Percentiles rank a stretch among this genome's conserved stretches.
Conservation (phyloP, 2,888 invertebrate genomes). For the Drosophila hamatofila region DNA sequence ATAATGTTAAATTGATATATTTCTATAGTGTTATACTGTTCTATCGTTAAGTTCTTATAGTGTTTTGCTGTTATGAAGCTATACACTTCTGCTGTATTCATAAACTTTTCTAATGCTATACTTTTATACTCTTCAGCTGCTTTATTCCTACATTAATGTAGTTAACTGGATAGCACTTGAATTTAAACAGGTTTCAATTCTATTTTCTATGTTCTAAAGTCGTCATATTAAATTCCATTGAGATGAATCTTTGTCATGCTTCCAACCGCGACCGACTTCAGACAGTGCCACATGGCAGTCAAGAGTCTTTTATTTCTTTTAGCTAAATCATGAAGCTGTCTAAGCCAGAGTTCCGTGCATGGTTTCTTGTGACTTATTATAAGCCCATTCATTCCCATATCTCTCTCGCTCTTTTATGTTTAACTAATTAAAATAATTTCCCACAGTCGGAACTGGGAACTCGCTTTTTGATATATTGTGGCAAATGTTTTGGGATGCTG, state of each 20-base stretch:
- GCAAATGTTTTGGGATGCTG: slow-evolving; percentile 55
- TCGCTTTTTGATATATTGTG: slow-evolving; percentile 60
- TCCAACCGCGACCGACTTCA: not conserved
- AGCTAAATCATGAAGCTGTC: slow-evolving; percentile 9
- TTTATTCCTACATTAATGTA: too few species aligned
- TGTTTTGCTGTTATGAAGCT: not conserved
- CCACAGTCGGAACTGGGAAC: slow-evolving; percentile 49
- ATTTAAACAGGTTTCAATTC: not conserved
- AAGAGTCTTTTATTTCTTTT: slow-evolving; percentile 3
- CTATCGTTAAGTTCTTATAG: not conserved
- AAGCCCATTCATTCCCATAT: slow-evolving; percentile 15
- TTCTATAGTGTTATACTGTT: not conserved
- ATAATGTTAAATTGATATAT: not conserved
- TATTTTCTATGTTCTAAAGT: not conserved
- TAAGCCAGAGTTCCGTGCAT: slow-evolving; percentile 7
- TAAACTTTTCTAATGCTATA: not conserved
- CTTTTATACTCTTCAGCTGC: not conserved
- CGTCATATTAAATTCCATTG: slow-evolving; percentile 1
- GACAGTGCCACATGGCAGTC: slow-evolving; percentile 6
- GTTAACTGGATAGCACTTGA: not conserved
- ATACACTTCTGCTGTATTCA: not conserved
- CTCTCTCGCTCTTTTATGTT: slow-evolving; percentile 22
- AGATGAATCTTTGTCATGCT: slow-evolving; percentile 8
- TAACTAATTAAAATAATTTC: slow-evolving; percentile 65
- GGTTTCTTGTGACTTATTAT: slow-evolving; percentile 25